Evolutionary conservation across 2,113 vertebrate species (phyloP).

Genomic region (Sclerurus mexicanus): DNA sequence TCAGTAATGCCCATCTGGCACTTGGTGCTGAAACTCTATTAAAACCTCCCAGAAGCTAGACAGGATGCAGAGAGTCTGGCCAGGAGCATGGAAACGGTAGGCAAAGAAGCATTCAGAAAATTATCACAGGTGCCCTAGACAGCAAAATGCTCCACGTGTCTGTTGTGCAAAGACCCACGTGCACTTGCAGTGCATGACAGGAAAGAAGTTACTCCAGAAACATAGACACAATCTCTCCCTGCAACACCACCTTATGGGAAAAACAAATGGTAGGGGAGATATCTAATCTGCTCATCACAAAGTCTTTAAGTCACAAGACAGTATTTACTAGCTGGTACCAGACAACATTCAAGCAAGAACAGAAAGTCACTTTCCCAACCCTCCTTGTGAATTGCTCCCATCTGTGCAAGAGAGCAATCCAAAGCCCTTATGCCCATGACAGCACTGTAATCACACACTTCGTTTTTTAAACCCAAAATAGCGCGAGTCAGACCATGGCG

Average conservation of each 20-base stretch:
- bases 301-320: slow-evolving; percentile 13
- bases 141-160: not conserved
- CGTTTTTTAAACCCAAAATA: slow-evolving; percentile 50
- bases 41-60: not conserved
- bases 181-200: not conserved
- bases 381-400: slow-evolving; percentile 53
- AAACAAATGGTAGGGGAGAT: not conserved
- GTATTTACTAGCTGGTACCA: slow-evolving; percentile 58
- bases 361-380: slow-evolving; percentile 49
- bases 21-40: not conserved
- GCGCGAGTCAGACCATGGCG: not conserved
- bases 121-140: not conserved
- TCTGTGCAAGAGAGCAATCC: slow-evolving; percentile 61
- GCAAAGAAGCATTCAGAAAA: not conserved
- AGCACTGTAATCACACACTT: slow-evolving; percentile 41
- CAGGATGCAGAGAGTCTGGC: not conserved
- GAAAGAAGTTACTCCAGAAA: slow-evolving; percentile 1
- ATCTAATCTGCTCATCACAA: not conserved
- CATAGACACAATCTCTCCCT: not conserved
- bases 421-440: slow-evolving; percentile 50
- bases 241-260: not conserved
- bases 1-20: not conserved
- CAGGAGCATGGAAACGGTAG: not conserved
- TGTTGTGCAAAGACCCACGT: not conserved
- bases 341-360: slow-evolving; percentile 57